Evolutionary conservation across 2,113 vertebrate species (phyloP).

Genomic region (Heterotilapia buettikoferi): DNA sequence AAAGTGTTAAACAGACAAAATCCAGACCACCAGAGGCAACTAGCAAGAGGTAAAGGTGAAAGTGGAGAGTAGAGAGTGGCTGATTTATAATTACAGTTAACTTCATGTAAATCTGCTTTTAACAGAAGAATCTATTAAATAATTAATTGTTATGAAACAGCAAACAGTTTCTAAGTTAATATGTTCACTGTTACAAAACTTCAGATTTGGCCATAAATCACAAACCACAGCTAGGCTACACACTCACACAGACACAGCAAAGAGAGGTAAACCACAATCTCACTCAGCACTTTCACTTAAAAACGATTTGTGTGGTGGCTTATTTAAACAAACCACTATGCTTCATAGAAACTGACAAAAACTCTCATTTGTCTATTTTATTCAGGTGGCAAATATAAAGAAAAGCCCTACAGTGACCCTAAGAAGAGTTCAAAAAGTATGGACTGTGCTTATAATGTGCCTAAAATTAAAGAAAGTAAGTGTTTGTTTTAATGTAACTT

Average conservation of each 20-base stretch:
- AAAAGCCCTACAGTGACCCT: background rate
- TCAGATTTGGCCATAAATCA: background rate
- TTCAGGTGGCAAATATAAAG: background rate
- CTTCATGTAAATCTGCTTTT: background rate
- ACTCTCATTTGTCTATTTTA: background rate
- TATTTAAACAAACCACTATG: background rate
- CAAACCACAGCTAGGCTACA: background rate
- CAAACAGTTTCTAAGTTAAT: background rate
- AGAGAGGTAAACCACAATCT: background rate
- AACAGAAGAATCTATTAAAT: background rate
- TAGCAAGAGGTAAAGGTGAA: background rate
- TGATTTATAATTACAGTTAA: background rate
- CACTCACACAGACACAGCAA: background rate
- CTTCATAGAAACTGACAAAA: background rate
- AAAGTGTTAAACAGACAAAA: background rate
- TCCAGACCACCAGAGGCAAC: background rate
- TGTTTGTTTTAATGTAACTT: background rate
- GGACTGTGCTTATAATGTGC: background rate
- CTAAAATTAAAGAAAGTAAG: too few relatives aligned
- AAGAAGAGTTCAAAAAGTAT: background rate
- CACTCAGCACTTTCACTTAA: background rate
- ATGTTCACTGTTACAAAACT: background rate
- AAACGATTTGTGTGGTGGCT: background rate
- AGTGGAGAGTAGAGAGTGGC: background rate
- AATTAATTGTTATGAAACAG: background rate